Evolutionary conservation across 2,797 vertebrate species (phyloP), one percentile per base, ranked within the genome.

Genomic region (Knipowitschia caucasica): DNA sequence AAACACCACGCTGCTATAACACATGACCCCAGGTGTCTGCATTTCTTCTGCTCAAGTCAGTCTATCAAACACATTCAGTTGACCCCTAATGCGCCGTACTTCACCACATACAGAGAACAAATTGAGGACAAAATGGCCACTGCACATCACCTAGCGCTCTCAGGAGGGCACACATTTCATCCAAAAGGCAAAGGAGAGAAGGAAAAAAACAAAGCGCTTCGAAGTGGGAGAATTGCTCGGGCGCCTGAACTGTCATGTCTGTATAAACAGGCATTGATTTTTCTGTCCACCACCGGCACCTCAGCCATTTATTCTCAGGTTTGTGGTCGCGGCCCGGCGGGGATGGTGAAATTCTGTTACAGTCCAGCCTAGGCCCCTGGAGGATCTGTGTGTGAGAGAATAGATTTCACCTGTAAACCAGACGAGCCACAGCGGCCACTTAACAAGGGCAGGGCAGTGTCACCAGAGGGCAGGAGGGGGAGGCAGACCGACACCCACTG

Each of bases 231-330:
- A 82, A 89, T 88, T 86, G 88, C 84, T 79, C 52, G 84, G 87
- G 86, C 87, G 85, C 87, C 80, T 79, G 81, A 85, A 83, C 94
- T 97, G 95, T 96, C 96, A 96, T 92, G 94, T 97, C 95, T 96
- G 94, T 95, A 96, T 97, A 98, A 97, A 94, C 94, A 96, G 92
- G 92, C 95, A 99, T 99, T 98, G 96, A 99, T 98, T 99, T 98
- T 98, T 94, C 94, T 98, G 96, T 99, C 96, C 87, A 90, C 93
- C 89, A 83, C 90, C 92, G 92, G 94, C 93, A 95, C 94, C 93
- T 94, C 91, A 88, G 91, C 95, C 94, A 98, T 98, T 98, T 95
- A 98, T 98, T 95, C 95, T 98, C 92, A 89, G 94, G 94, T 94
- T 94, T 95, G 95, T 92, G 94, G 95, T 95, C 89, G 91, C 91